phyloP scores from a whole-genome alignment of 2,113 vertebrate genomes.

The Passer domesticus region DNA sequence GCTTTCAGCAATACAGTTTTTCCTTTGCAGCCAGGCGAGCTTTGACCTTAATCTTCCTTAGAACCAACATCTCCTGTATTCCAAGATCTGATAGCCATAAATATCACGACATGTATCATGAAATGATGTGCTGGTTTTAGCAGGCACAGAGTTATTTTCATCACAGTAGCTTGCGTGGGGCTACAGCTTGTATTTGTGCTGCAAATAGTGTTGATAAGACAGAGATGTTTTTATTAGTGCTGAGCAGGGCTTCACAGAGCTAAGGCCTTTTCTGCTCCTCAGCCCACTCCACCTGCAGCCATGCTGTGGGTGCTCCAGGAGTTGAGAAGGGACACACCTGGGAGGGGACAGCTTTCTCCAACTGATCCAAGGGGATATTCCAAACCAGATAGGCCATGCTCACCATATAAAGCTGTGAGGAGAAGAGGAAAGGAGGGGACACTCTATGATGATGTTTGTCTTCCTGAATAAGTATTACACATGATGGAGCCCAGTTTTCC shows the following conservation, averaged over 20 bases:
- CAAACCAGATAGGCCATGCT: not conserved
- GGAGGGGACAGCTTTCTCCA: not conserved
- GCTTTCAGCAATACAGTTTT: not conserved
- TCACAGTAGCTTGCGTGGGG: not conserved
- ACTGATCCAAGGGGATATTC: not conserved
- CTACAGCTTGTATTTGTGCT: not conserved
- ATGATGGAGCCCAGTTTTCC: not conserved
- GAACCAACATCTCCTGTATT: not conserved
- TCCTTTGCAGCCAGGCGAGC: not conserved
- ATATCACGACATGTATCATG: not conserved
- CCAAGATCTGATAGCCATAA: not conserved
- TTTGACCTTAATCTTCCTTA: not conserved
- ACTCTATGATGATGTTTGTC: not conserved
- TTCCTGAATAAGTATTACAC: accelerated
- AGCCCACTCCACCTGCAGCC: not conserved
- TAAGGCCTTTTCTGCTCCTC: not conserved
- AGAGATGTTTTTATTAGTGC: not conserved
- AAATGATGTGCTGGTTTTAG: not conserved
- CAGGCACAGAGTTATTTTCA: not conserved
- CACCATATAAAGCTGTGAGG: not conserved
- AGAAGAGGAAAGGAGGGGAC: not conserved
- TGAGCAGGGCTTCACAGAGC: not conserved
- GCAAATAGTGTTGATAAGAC: not conserved
- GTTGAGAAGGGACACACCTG: not conserved
- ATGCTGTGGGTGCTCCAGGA: too few relatives aligned